Percentiles rank a stretch among this genome's conserved stretches.
These are phyloP conservation scores for Eubasilissa regina DNA, from an alignment of 1,140 invertebrate genomes.

Conservation along the genomic window DNA sequence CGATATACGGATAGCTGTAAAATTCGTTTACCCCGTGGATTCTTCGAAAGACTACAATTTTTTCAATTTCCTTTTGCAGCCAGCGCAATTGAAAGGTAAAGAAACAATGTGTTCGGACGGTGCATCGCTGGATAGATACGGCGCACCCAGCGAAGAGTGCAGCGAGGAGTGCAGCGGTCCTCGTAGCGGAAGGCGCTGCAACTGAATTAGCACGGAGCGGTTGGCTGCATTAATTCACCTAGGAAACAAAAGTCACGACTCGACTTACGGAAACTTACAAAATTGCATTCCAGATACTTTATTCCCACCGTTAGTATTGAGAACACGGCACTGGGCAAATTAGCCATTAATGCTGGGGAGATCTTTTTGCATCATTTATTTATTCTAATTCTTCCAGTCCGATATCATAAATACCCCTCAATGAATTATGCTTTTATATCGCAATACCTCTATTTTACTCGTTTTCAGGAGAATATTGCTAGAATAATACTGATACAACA, in stretches of 20 bases:
- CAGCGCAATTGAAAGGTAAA: too few relatives aligned
- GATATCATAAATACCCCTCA: too few relatives aligned
- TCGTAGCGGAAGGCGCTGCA: constrained; percentile 33
- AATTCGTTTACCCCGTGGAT: too few relatives aligned
- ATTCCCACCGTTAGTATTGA: constrained; percentile 14
- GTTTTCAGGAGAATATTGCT: too few relatives aligned
- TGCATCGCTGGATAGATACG: not conserved
- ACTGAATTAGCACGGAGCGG: constrained; percentile 50
- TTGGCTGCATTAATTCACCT: constrained; percentile 47
- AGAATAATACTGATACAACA: too few relatives aligned
- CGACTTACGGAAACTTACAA: constrained; percentile 25
- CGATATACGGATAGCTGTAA: too few relatives aligned
- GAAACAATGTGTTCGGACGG: too few relatives aligned
- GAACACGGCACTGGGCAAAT: constrained; percentile 29
- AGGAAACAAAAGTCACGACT: constrained; percentile 50
- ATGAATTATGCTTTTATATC: too few relatives aligned
- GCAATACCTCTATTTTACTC: too few relatives aligned
- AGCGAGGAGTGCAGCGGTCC: constrained; percentile 7
- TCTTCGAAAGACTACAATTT: too few relatives aligned
- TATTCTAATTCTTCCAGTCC: too few relatives aligned
- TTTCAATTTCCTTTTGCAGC: too few relatives aligned
- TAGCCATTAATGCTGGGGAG: constrained; percentile 23
- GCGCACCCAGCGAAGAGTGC: not conserved
- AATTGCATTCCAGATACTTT: constrained; percentile 37
- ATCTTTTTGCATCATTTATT: constrained; percentile 23